Evolutionary conservation across 2,113 vertebrate species (phyloP), one percentile per base, ranked within the genome.

Genomic region (Proterorhinus semilunaris): DNA sequence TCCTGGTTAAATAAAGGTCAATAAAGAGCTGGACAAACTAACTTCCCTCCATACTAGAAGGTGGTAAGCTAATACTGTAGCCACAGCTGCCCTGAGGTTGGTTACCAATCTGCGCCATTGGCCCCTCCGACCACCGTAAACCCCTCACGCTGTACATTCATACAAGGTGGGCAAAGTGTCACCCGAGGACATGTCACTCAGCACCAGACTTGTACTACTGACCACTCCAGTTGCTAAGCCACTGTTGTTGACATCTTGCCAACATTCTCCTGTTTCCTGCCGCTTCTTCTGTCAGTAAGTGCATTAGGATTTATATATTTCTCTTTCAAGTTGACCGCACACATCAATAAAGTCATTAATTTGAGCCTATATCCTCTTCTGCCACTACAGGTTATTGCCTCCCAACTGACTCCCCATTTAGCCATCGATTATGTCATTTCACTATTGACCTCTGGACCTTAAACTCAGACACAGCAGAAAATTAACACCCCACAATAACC

Each of bases 361-460:
- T 77, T 82, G 45, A 74, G 53, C 66, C 62, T 12, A 15, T 75
- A 77, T 82, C 62, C 71, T 80, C 64, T 65, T 13, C 59, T 73
- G 66, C 57, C 62, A 66, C 45, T 46, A 62, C 69, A 80, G 76
- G 79, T 81, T 74, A 73, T 78, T 72, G 52, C 68, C 72, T 59
- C 52, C 16, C 66, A 49, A 65, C 55, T 72, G 27, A 15, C 45
- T 71, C 71, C 80, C 78, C 21, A 72, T 83, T 81, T 71, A 76
- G 76, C 72, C 27, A 87, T 87, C 80, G 85, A 86, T 82, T 86
- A 70, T 66, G n/a, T 76, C 13, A 64, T 72, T 81, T 72, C 44
- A 63, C 27, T 65, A 42, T 73, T 81, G 77, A 82, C 79, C 85
- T 64, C 48, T 55, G 21, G 52, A 74, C 82, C 58, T 79, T 15